Base-by-base conservation (phyloP, 2,888 invertebrate genomes). In the Azorinus chamasolen region DNA sequence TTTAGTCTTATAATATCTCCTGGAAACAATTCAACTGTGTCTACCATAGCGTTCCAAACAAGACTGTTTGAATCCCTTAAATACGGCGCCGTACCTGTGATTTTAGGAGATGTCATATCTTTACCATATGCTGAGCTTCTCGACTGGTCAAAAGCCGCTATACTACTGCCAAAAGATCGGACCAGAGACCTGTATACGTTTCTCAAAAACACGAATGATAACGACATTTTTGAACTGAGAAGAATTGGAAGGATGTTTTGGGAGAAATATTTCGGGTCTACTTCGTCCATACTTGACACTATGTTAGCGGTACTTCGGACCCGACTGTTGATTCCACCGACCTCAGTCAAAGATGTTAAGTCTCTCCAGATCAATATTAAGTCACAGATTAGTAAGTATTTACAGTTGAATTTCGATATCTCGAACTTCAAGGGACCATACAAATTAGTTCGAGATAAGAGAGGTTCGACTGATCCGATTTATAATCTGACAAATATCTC, bases 261-360 rank as follows among this genome's bases (percentile, higher is more conserved):
- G 96, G 98, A 99, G 93, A 95, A 96, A 45, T 99, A 98, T 93
- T 94, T 98, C 58, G 96, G 97, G 70, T 97, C 97, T 0, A 96
- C 97, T 27, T 96, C 97, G 93, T 95, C 96, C 61, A 95, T 97
- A 16, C 94, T 97, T 12, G 97, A 97, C 90, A 96, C 98, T 0
- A 94, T 97, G 10, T 94, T 99, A 37, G 97, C 97, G 0, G 95
- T 96, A 4, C 91, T 99, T 22, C 94, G 98, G 58, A 96, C 96
- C 84, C 95, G 99, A 43, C 93, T 99, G 54, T 96, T 96, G 78
- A 96, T 99, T 83, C 98, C 98, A 0, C 96, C 98, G 0, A 94
- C 95, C 18, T 96, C 98, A 0, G 96, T 96, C 0, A 93, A 94
- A 0, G 95, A 96, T 1, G 95, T 96, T 0, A 93, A 95, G 0